Conservation (phyloP, 1,140 invertebrate species). For the Colletes gigas region DNA sequence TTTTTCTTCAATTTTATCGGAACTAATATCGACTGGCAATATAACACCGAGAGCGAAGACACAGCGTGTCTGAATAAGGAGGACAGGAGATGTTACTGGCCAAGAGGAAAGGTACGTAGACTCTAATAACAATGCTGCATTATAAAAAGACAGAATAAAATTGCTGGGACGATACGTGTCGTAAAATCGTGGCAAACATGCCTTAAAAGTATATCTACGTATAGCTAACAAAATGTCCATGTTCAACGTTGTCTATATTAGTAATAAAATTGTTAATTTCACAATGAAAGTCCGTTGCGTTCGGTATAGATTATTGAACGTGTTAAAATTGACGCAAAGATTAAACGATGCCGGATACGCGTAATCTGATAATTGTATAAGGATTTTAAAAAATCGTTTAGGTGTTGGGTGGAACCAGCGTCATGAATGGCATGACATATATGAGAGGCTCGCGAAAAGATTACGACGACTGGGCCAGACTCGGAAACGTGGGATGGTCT, state of each 20-base stretch:
- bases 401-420: slow-evolving; percentile 95
- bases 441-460: slow-evolving; percentile 95
- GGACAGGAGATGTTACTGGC: slow-evolving; percentile 90
- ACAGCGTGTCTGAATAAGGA: slow-evolving; percentile 90
- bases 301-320: no score
- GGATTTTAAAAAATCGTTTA: slow-evolving; percentile 63
- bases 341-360: no score
- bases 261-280: no score
- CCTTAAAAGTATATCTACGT: no score
- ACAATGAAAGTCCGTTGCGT: no score
- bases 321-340: not conserved
- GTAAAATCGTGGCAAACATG: no score
- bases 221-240: no score
- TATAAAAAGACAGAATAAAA: no score
- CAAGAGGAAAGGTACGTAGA: slow-evolving; percentile 87
- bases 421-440: slow-evolving; percentile 98
- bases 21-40: slow-evolving; percentile 93
- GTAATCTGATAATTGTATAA: not conserved
- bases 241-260: no score
- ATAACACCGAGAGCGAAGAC: slow-evolving; percentile 92
- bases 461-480: slow-evolving; percentile 93
- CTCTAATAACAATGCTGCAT: no score
- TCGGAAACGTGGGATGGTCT: slow-evolving; percentile 94
- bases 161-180: no score
- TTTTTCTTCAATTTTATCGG: slow-evolving; percentile 93